These are phyloP conservation scores for Okamejei kenojei DNA, from an alignment of 2,797 vertebrate species.

Conservation along the genomic window DNA sequence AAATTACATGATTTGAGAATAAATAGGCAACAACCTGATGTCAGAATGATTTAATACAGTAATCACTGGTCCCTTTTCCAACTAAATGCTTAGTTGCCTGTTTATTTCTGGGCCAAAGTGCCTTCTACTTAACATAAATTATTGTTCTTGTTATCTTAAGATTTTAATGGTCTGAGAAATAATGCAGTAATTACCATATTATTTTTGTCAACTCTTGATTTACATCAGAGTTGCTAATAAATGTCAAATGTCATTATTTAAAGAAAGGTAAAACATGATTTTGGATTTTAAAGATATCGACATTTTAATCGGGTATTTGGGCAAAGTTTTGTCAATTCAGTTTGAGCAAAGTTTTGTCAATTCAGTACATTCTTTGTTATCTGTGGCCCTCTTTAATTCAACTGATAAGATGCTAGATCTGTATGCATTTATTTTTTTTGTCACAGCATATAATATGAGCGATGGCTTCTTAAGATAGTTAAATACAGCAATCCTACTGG, in stretches of 20 bases:
- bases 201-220: background rate
- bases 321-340: background rate
- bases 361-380: background rate
- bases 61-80: background rate
- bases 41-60: background rate
- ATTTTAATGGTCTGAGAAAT: background rate
- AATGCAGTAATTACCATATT: background rate
- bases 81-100: background rate
- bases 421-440: background rate
- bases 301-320: background rate
- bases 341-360: background rate
- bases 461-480: background rate
- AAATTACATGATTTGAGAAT: background rate
- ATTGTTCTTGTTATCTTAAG: background rate
- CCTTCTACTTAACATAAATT: background rate
- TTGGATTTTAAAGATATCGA: slow-evolving; percentile 1
- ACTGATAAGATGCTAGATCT: background rate
- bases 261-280: background rate
- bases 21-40: background rate
- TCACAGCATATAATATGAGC: background rate
- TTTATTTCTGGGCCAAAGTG: background rate
- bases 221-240: background rate
- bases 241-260: background rate
- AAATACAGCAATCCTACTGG: background rate
- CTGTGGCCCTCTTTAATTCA: background rate